phyloP scores from a whole-genome alignment of 2,113 vertebrate species.

The Ascaphus truei region DNA sequence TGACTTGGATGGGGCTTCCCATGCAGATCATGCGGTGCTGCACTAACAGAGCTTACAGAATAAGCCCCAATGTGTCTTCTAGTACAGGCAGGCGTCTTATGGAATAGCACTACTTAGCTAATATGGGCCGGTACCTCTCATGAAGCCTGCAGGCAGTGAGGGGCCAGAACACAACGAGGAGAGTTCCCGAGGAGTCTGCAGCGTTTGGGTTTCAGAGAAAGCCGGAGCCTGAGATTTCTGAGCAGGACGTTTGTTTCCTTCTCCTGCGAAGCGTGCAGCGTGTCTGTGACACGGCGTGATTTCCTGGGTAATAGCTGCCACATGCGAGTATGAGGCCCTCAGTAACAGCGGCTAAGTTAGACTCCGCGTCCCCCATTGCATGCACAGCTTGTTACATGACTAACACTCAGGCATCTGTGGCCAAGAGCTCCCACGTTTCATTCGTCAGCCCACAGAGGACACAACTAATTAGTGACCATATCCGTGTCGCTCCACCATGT shows the following conservation, averaged over 20 bases:
- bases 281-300: conserved; percentile 31
- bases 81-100: too few relatives aligned
- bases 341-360: background rate
- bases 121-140: background rate
- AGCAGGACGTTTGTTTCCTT: conserved; percentile 32
- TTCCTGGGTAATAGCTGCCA: conserved; percentile 34
- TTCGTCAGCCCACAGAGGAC: background rate
- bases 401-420: conserved; percentile 2
- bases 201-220: conserved; percentile 16
- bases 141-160: conserved; percentile 8
- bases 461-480: background rate
- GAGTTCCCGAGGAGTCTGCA: background rate
- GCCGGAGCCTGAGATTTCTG: conserved; percentile 18
- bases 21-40: too few relatives aligned
- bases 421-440: background rate
- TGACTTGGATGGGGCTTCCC: too few relatives aligned
- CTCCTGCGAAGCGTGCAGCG: conserved; percentile 18
- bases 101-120: background rate
- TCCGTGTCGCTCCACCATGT: too few relatives aligned
- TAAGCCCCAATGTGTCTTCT: too few relatives aligned
- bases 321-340: conserved; percentile 9
- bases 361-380: conserved; percentile 2
- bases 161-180: background rate
- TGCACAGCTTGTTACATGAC: conserved; percentile 9
- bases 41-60: too few relatives aligned